Evolutionary conservation across 2,113 vertebrate species (phyloP).

Genomic region (Genyomyrus donnyi): DNA sequence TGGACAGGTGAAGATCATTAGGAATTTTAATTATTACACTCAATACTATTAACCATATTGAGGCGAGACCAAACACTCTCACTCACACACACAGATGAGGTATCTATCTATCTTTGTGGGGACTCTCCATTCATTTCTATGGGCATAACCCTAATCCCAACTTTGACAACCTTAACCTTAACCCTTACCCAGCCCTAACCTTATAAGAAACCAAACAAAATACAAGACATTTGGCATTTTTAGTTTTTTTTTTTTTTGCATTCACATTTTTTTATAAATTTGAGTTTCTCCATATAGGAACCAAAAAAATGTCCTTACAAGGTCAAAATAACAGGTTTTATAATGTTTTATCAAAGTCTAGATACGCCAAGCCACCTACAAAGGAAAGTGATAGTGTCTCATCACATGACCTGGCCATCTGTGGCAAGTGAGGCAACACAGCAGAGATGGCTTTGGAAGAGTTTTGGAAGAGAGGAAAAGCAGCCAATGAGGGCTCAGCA

Average conservation of each 20-base stretch:
- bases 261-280: too few relatives aligned
- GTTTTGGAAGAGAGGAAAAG: not conserved
- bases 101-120: not conserved
- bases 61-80: not conserved
- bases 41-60: not conserved
- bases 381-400: not conserved
- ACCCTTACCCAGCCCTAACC: too few relatives aligned
- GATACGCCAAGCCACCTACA: not conserved
- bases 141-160: too few relatives aligned
- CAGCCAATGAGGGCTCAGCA: not conserved
- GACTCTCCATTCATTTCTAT: too few relatives aligned
- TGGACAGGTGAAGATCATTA: not conserved
- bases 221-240: too few relatives aligned
- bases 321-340: not conserved
- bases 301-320: too few relatives aligned
- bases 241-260: too few relatives aligned
- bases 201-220: too few relatives aligned
- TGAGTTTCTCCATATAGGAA: too few relatives aligned
- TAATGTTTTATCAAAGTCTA: not conserved
- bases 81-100: not conserved
- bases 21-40: not conserved
- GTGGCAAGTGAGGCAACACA: too few relatives aligned
- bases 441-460: not conserved
- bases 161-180: too few relatives aligned
- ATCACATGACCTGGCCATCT: not conserved